phyloP scores from a whole-genome alignment of 2,113 vertebrate genomes.

The Platycercus adscitus region DNA sequence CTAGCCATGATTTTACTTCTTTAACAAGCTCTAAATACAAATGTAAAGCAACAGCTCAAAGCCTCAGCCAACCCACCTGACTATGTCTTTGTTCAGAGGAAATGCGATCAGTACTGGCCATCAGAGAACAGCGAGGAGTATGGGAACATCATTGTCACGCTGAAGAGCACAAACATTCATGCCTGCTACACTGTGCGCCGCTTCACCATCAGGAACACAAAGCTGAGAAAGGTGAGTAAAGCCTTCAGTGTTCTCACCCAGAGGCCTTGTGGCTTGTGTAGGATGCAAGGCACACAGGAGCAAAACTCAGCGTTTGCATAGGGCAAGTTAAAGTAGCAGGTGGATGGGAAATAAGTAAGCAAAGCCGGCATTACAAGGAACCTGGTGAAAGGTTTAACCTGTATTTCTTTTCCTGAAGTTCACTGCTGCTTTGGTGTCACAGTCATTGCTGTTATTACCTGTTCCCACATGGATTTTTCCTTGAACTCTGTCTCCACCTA shows the following conservation, averaged over 20 bases:
- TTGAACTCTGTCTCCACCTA: constrained; percentile 25
- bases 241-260: not conserved
- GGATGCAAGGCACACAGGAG: not conserved
- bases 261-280: not conserved
- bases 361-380: not conserved
- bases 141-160: constrained; percentile 92
- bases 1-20: not conserved
- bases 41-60: not conserved
- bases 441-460: not conserved
- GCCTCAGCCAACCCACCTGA: not conserved
- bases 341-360: not conserved
- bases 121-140: constrained; percentile 96
- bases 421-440: not conserved
- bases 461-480: not conserved
- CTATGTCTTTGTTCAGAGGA: constrained; percentile 82
- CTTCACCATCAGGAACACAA: constrained; percentile 91
- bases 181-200: constrained; percentile 95
- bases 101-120: constrained; percentile 99
- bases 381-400: not conserved
- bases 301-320: accelerated
- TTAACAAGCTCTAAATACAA: not conserved
- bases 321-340: not conserved
- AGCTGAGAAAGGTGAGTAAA: constrained; percentile 90
- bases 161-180: constrained; percentile 93
- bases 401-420: not conserved